phyloP scores from a whole-genome alignment of 2,113 vertebrate genomes.

The Lipotes vexillifer region DNA sequence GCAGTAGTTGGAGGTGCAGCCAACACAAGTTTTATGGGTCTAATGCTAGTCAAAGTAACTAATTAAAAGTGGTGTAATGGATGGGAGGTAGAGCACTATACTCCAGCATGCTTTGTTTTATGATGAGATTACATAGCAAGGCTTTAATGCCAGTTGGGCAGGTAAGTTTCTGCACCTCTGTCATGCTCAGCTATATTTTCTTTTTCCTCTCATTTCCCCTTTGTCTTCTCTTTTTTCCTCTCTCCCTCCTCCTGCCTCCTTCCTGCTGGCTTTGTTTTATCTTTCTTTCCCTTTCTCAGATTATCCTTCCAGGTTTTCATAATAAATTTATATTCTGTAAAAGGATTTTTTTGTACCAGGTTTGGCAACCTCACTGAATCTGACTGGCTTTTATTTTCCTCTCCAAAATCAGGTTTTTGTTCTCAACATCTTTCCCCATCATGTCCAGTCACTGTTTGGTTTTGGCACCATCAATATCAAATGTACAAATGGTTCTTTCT shows the following conservation, averaged over 20 bases:
- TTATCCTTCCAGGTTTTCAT: slow-evolving; percentile 73
- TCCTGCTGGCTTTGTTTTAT: slow-evolving; percentile 51
- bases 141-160: slow-evolving; percentile 76
- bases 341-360: slow-evolving; percentile 81
- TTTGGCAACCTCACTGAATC: slow-evolving; percentile 79
- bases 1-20: not conserved
- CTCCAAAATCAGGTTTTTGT: slow-evolving; percentile 60
- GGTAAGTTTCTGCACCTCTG: slow-evolving; percentile 75
- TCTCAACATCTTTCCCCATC: slow-evolving; percentile 68
- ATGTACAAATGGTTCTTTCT: slow-evolving; percentile 92
- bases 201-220: slow-evolving; percentile 48
- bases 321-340: slow-evolving; percentile 83
- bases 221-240: not conserved
- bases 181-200: slow-evolving; percentile 54
- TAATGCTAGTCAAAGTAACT: not conserved
- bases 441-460: slow-evolving; percentile 83
- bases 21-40: not conserved
- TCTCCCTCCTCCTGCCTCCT: not conserved
- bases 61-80: not conserved
- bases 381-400: slow-evolving; percentile 75
- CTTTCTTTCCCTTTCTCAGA: slow-evolving; percentile 57
- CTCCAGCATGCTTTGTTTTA: slow-evolving; percentile 66
- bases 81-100: slow-evolving; percentile 56
- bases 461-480: slow-evolving; percentile 89
- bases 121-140: slow-evolving; percentile 59